These are phyloP conservation scores for Sarcophaga variegata DNA, from an alignment of 2,888 invertebrate genomes.

Conservation along the genomic window DNA sequence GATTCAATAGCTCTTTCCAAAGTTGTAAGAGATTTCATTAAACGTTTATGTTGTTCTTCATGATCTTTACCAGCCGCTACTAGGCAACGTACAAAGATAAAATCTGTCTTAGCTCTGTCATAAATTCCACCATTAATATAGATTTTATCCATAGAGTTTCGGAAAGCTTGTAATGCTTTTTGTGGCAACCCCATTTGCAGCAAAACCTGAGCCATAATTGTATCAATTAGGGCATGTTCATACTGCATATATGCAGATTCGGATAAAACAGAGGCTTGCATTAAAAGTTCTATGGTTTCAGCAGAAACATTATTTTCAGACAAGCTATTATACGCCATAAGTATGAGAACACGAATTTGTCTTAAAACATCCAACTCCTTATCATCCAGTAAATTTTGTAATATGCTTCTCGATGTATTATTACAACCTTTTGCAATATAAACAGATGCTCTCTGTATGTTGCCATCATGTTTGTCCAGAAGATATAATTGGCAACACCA, in stretches of 20 bases:
- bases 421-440: slow-evolving; percentile 81
- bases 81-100: slow-evolving; percentile 90
- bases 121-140: slow-evolving; percentile 91
- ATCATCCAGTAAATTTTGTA: slow-evolving; percentile 76
- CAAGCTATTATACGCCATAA: slow-evolving; percentile 86
- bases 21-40: slow-evolving; percentile 81
- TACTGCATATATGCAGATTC: slow-evolving; percentile 90
- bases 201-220: slow-evolving; percentile 91
- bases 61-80: slow-evolving; percentile 84
- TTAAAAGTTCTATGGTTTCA: slow-evolving; percentile 84
- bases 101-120: slow-evolving; percentile 89
- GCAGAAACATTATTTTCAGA: slow-evolving; percentile 82
- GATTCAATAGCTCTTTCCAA: slow-evolving; percentile 86
- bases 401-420: slow-evolving; percentile 77
- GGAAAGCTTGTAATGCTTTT: slow-evolving; percentile 88
- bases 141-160: slow-evolving; percentile 87
- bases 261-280: slow-evolving; percentile 89
- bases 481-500: slow-evolving; percentile 87
- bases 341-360: slow-evolving; percentile 86
- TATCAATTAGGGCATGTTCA: slow-evolving; percentile 87
- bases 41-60: slow-evolving; percentile 70
- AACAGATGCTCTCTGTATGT: slow-evolving; percentile 82
- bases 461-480: slow-evolving; percentile 86
- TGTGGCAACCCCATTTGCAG: slow-evolving; percentile 88
- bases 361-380: slow-evolving; percentile 81